A percentile compares a stretch with the other conserved stretches of the same genome.
These are phyloP conservation scores for Argynnis bischoffii DNA, from an alignment of 2,888 invertebrate species.

Conservation along the genomic window DNA sequence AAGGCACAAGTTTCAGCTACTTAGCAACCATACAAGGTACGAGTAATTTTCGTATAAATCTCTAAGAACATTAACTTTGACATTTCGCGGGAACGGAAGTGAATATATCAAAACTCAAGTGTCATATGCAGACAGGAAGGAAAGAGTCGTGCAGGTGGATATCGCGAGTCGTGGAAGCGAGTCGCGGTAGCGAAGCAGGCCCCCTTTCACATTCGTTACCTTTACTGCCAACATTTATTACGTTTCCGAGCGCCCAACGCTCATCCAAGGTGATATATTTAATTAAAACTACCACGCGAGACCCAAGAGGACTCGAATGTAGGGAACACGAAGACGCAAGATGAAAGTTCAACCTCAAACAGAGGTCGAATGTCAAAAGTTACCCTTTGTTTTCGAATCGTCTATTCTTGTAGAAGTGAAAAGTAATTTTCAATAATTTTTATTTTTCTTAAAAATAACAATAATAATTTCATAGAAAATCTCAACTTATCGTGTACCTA, in stretches of 20 bases:
- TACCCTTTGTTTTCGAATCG: conserved; percentile 12
- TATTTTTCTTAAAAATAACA: too few species aligned
- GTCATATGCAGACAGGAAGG: conserved; percentile 57
- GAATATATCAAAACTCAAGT: conserved; percentile 48
- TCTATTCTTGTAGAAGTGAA: conserved; percentile 8
- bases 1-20: conserved; percentile 19
- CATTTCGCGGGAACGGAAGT: conserved; percentile 25
- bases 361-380: conserved; percentile 26
- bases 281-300: conserved; percentile 77
- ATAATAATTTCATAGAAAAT: too few species aligned
- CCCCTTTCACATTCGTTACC: conserved; percentile 67
- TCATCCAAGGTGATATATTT: conserved; percentile 72
- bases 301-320: conserved; percentile 56
- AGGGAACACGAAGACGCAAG: conserved; percentile 55
- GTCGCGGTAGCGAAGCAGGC: conserved; percentile 29
- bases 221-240: conserved; percentile 73
- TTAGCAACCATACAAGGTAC: conserved; percentile 6
- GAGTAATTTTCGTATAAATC: conserved; percentile 31
- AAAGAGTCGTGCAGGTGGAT: conserved; percentile 62
- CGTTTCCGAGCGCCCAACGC: conserved; percentile 54
- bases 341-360: conserved; percentile 23
- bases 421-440: background rate
- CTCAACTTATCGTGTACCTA: too few species aligned
- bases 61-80: conserved; percentile 26
- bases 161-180: conserved; percentile 54